Evolutionary conservation across 2,888 invertebrate species (phyloP).

Genomic region (Blera fallax): DNA sequence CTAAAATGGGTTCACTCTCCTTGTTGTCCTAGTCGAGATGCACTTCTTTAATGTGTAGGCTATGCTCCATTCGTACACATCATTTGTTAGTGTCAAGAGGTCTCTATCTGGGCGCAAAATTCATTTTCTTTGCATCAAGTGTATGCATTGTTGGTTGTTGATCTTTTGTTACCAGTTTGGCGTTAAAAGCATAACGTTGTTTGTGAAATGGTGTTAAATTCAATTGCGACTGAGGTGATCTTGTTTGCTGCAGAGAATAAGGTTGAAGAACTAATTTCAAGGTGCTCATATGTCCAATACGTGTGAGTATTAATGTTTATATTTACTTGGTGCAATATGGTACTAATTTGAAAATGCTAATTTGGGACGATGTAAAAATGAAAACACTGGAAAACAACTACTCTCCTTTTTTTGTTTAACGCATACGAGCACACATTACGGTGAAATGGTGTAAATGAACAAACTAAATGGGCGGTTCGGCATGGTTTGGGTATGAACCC

Average conservation of each 20-base stretch:
- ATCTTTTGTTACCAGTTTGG: conserved; percentile 8
- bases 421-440: too few species aligned
- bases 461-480: too few species aligned
- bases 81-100: conserved; percentile 57
- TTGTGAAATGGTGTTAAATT: conserved; percentile 40
- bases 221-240: not conserved
- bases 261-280: not conserved
- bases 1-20: not conserved
- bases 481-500: too few species aligned
- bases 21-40: not conserved
- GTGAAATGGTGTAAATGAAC: too few species aligned
- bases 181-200: conserved; percentile 58
- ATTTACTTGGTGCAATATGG: too few species aligned
- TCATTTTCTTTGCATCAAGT: conserved; percentile 19
- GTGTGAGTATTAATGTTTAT: too few species aligned
- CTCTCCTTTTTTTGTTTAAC: too few species aligned
- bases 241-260: not conserved
- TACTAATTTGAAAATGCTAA: too few species aligned
- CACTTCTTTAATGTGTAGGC: conserved; percentile 35
- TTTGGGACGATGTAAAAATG: too few species aligned
- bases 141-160: conserved; percentile 14
- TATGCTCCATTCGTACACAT: conserved; percentile 36
- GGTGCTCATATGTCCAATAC: too few species aligned
- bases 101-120: conserved; percentile 17
- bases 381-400: too few species aligned